Percentiles rank a stretch among this genome's conserved stretches.
Conservation (phyloP, 1,140 invertebrate genomes). For the Tetramorium parvispinum region DNA sequence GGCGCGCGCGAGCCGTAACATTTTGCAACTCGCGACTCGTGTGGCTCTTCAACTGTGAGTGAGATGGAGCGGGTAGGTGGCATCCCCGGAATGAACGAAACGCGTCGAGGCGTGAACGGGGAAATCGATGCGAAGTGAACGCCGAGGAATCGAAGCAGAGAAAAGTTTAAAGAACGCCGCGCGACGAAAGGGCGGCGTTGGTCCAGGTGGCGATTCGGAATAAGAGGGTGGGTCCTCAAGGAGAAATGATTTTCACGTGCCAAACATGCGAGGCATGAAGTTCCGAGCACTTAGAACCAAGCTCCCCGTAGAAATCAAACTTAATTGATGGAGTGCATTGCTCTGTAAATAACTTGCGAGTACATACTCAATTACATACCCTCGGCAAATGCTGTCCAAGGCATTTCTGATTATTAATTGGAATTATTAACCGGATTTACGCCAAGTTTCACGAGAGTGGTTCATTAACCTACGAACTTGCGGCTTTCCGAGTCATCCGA, state of each 20-base stretch:
- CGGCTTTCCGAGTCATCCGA: not conserved
- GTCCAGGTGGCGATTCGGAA: constrained; percentile 10
- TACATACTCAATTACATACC: not conserved
- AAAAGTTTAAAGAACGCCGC: constrained; percentile 71
- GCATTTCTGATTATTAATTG: constrained; percentile 29
- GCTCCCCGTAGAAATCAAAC: constrained; percentile 13
- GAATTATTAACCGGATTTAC: constrained; percentile 4
- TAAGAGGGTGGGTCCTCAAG: constrained; percentile 57
- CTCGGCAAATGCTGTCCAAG: not conserved
- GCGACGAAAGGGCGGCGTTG: constrained; percentile 60
- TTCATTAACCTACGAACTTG: not conserved
- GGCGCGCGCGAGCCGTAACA: constrained; percentile 23
- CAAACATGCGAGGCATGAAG: not conserved
- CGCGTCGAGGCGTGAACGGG: constrained; percentile 70
- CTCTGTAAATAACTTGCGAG: not conserved
- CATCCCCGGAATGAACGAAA: constrained; percentile 59
- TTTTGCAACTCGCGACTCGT: constrained; percentile 62
- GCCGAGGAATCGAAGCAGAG: constrained; percentile 53
- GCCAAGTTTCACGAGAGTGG: not conserved
- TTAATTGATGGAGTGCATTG: constrained; percentile 6
- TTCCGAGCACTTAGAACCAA: not conserved
- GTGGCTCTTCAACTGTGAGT: constrained; percentile 38
- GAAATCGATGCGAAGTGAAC: constrained; percentile 72
- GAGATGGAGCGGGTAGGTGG: constrained; percentile 50
- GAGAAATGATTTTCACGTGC: constrained; percentile 57